Evolutionary conservation across 1,140 invertebrate species (phyloP), one percentile per base, ranked within the genome.

Genomic region (Apis cerana): DNA sequence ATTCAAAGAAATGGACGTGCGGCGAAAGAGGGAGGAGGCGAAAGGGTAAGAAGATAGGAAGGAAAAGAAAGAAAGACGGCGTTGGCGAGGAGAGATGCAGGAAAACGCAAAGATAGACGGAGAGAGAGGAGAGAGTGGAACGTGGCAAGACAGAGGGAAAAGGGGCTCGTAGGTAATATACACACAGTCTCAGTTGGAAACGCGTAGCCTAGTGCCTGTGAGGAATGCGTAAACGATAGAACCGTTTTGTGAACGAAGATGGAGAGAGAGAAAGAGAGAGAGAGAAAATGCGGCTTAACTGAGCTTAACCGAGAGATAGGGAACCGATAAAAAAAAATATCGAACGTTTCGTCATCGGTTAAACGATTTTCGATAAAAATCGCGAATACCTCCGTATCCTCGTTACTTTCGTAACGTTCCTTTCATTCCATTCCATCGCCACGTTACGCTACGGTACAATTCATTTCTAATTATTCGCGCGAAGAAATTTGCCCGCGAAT

Each of bases 201-300:
- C 64, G 69, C 64, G 68, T 71, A 85, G 68, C 56, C 70, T 80
- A 67, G 56, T 67, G 71, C 61, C 58, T 59, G 75, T 21, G 64
- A 82, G 85, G 78, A 88, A 88, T 88, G 86, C 82, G 82, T 88
- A 85, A 88, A 87, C 86, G 82, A 77, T 86, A 86, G 81, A 80
- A 69, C 86, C 84, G 84, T 86, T 81, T 75, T 59, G 27, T 19
- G 48, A 67, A n/a, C 19, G 61, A 43, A 43, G 15, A 82, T 43
- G 33, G 68, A 54, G 33, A 75, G 58, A 33, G 56, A 54, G 50
- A 74, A 2, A 27, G 68, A 54, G 33, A 75, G 58, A 33, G 56
- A 54, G 50, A 74, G 52, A 19, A 4, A 33, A 33, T 33, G 48
- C 50, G 27, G 54, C 19, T 17, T 13, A 33, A 62, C 59, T n/a